A percentile compares a stretch with the other conserved stretches of the same genome.
Conservation (phyloP, 2,797 vertebrate species). For the Linurgus olivaceus region DNA sequence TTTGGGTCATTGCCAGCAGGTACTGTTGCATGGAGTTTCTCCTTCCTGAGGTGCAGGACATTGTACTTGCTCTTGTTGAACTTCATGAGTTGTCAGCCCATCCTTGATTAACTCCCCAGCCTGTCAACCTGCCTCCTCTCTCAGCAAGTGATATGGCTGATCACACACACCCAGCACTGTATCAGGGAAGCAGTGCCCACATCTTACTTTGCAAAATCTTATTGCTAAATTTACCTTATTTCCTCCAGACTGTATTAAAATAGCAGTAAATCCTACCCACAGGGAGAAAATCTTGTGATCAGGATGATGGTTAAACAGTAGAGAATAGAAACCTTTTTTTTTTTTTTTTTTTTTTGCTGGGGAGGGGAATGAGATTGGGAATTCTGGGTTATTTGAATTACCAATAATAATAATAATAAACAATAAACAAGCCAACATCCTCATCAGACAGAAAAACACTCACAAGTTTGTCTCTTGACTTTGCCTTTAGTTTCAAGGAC, state of each 20-base stretch:
- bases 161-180: background rate
- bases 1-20: background rate
- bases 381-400: background rate
- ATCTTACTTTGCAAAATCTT: background rate
- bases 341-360: background rate
- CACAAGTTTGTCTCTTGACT: constrained; percentile 32
- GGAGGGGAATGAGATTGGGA: background rate
- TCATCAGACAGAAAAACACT: background rate
- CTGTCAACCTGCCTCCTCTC: rapidly evolving
- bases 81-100: background rate
- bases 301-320: background rate
- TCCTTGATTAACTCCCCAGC: background rate
- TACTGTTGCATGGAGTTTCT: background rate
- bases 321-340: background rate
- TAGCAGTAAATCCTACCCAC: background rate
- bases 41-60: background rate
- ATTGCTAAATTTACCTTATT: background rate
- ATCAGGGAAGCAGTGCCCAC: background rate
- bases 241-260: background rate
- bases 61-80: background rate
- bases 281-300: background rate
- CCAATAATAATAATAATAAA: too few relatives aligned
- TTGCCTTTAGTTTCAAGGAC: constrained; percentile 15
- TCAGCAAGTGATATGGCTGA: background rate
- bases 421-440: background rate